Conservation (phyloP, 2,797 vertebrate species). For the Amazona finschi region DNA sequence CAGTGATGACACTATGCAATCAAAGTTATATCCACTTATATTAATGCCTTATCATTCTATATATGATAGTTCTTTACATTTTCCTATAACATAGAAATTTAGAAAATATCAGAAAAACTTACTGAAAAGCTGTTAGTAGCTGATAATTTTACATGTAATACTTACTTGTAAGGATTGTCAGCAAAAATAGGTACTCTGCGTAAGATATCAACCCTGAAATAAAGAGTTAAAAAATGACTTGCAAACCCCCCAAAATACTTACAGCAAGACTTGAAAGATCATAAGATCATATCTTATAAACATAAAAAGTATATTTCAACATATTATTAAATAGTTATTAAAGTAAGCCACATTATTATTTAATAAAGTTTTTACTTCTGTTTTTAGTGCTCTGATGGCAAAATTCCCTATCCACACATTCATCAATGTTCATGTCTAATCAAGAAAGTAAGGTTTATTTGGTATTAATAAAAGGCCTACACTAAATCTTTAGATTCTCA, state of each 20-base stretch:
- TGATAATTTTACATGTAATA: background rate
- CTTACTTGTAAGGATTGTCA: constrained; percentile 97
- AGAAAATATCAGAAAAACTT: background rate
- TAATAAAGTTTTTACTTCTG: constrained; percentile 2
- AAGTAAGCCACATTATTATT: background rate
- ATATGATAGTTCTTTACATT: background rate
- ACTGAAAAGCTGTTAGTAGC: background rate
- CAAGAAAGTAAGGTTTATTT: constrained; percentile 58
- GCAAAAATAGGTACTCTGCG: constrained; percentile 94
- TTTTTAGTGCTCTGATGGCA: constrained; percentile 14
- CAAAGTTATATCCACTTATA: background rate
- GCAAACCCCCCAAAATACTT: background rate
- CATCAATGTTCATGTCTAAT: constrained; percentile 32
- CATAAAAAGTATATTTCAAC: background rate
- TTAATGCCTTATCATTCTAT: background rate
- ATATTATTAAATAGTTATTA: background rate
- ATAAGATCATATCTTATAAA: background rate
- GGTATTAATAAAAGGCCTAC: constrained; percentile 48
- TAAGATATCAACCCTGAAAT: constrained; percentile 93
- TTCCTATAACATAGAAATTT: background rate
- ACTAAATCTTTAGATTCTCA: constrained; percentile 54
- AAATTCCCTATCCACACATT: constrained; percentile 17
- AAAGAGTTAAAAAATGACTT: constrained; percentile 5
- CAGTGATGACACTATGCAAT: background rate
- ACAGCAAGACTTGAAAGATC: background rate